Evolutionary conservation across 1,140 invertebrate species (phyloP), one percentile per base, ranked within the genome.

Genomic region (Pseudomyrmex dendroicus): DNA sequence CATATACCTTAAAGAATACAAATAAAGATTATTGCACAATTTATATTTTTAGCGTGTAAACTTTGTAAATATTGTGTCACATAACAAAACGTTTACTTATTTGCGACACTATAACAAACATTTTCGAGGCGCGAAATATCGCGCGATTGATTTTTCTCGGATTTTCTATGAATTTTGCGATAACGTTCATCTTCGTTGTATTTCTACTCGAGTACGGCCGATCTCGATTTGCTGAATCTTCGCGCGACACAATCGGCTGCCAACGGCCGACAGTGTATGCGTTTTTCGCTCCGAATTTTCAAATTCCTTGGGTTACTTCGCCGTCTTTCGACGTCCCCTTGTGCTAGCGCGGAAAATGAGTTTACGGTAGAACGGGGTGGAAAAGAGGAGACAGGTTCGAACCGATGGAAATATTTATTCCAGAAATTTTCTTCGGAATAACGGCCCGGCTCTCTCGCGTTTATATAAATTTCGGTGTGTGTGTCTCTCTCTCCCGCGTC

Each of bases 321-420:
- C 57, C 57, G 66, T 56, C 54, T 54, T 66, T 62, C 73, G 63
- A 73, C 72, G 44, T 59, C 66, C 48, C 61, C n/a, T 44, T 52
- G 56, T 17, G 17, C 20, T 66, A 35, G 59, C 50, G 70, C 72
- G 86, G 83, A 85, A 35, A 85, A 66, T 67, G 86, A 84, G 83
- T 83, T 62, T 84, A 73, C 46, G 77, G 57, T 59, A 61, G 54
- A 72, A 50, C 64, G 54, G 46, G 54, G 15, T 54, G 44, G 35
- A 61, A 66, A 56, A n/a, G 73, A 82, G 86, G 59, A 87, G 72
- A 84, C 76, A 73, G 86, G 64, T 70, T 72, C 59, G 57, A 72
- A 54, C 35, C 67, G 68, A 88, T 86, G 70, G 85, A 89, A 91
- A 91, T 92, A 89, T 92, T 91, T 91, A 91, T 91, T 86, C 83